phyloP scores from a whole-genome alignment of 2,113 vertebrate species.

The Fukomys damarensis region DNA sequence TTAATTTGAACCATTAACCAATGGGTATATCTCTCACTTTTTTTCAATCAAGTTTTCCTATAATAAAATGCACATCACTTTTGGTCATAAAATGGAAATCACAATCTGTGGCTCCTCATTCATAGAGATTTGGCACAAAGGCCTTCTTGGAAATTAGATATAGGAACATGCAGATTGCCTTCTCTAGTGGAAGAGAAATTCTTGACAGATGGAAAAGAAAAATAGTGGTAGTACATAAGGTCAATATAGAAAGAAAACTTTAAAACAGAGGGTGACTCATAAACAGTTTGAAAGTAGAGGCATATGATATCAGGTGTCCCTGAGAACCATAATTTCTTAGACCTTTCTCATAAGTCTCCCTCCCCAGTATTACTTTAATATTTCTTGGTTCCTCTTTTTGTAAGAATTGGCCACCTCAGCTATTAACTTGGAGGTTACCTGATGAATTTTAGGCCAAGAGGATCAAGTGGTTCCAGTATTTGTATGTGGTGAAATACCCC shows the following conservation, averaged over 20 bases:
- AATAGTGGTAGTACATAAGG: neutral
- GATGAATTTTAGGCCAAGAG: neutral
- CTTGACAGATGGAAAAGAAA: neutral
- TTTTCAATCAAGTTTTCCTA: neutral
- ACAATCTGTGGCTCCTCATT: neutral
- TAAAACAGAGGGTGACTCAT: neutral
- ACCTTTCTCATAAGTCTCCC: neutral
- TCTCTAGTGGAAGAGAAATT: neutral
- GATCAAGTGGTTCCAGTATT: neutral
- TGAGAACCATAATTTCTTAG: neutral
- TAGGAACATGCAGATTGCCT: neutral
- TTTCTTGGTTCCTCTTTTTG: neutral
- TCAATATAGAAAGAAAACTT: neutral
- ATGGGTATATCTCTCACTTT: neutral
- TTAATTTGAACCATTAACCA: constrained; percentile 19
- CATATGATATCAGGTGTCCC: neutral
- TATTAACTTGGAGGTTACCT: neutral
- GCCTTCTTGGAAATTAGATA: neutral
- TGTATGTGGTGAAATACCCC: neutral
- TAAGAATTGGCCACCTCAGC: neutral
- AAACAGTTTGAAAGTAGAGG: neutral
- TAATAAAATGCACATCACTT: neutral
- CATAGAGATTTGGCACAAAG: neutral
- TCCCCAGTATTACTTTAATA: neutral
- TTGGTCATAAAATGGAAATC: neutral